phyloP scores from a whole-genome alignment of 2,113 vertebrate species.

The Bos javanicus region DNA sequence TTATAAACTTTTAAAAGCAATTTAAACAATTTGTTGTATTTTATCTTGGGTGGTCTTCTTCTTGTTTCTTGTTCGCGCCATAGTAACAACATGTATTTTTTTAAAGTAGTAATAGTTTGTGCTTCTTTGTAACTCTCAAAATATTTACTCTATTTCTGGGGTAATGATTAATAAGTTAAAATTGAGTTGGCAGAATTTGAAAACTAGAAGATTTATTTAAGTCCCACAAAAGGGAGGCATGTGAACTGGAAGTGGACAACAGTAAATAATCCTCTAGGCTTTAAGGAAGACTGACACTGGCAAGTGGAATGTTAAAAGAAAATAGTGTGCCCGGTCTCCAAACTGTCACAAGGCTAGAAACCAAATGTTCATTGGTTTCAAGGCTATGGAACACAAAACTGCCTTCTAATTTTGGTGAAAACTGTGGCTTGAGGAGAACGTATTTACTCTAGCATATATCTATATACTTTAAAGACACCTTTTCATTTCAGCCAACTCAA shows the following conservation, averaged over 20 bases:
- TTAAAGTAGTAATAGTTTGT: not conserved
- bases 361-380: not conserved
- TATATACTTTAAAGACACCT: not conserved
- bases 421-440: not conserved
- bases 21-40: not conserved
- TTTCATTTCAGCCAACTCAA: not conserved
- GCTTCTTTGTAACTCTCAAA: not conserved
- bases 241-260: not conserved
- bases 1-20: not conserved
- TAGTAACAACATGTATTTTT: not conserved
- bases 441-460: not conserved
- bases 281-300: not conserved
- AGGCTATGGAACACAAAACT: not conserved
- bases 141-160: not conserved
- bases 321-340: not conserved
- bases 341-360: not conserved
- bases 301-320: not conserved
- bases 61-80: not conserved
- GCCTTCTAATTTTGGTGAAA: not conserved
- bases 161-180: not conserved
- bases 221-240: not conserved
- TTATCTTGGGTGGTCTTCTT: not conserved
- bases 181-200: not conserved
- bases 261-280: not conserved
- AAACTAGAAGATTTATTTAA: constrained; percentile 30